Base-by-base conservation (phyloP, 2,888 invertebrate species). In the Drosophila helvetica region DNA sequence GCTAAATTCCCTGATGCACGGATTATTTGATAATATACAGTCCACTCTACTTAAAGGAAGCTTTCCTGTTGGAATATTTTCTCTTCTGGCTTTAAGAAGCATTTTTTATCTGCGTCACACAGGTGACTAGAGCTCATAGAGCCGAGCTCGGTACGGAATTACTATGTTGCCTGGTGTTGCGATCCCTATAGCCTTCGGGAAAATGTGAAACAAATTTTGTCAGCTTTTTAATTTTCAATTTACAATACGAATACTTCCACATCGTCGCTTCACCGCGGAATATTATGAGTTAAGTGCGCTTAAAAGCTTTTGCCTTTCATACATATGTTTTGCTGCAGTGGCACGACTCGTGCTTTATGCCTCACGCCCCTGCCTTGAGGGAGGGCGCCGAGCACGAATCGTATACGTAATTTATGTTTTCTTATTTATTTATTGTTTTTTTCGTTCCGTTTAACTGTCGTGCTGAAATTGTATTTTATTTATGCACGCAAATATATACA, bases 261-360 rank as follows among this genome's bases (percentile, higher is more conserved):
- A 15, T 56, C 30, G 54, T 27, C 50, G 62, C 47, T 52, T 57
- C 12, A 33, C 43, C 50, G 8, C 51, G 60, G 56, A 68, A 84
- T 72, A 86, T 86, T 80, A 82, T 85, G 78, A 88, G 82, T 84
- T 86, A 88, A 88, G 89, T 86, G 89, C 85, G 85, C 85, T 88
- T 86, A 88, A 86, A 86, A 86, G 89, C 89, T 88, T 86, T 86
- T 57, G 65, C 72, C 62, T 78, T 79, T 82, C 75, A 75, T 59
- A 65, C 75, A 75, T 59, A 65, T 62, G 68, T 62, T 59, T 61
- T 46, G 62, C 51, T 73, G 72, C 65, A 74, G 33, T 64, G 71
- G 30, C 70, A 57, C 19, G 56, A 15, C 15, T 15, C 38, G 38
- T 15, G 38, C 38, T 38, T 38, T 15, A 38, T 38, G 38, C 12